A percentile compares a stretch with the other conserved stretches of the same genome.
Evolutionary conservation across 1,140 invertebrate genomes (phyloP).

Genomic region (Drosophila dunni): DNA sequence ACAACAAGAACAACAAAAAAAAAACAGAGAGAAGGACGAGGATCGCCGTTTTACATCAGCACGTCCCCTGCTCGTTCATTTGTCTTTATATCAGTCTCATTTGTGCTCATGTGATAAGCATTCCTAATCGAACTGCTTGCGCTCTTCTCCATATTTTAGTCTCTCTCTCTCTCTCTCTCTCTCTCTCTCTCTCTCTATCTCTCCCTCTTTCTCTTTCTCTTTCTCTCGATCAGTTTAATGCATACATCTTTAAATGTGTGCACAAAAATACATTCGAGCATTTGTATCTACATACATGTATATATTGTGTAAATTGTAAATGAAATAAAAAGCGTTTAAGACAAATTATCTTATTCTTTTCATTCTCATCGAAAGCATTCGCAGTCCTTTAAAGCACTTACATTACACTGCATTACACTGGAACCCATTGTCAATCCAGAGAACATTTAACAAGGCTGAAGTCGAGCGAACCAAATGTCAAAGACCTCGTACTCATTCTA

Average conservation of each 20-base stretch:
- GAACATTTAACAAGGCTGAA: too few relatives aligned
- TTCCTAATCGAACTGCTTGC: slow-evolving; percentile 61
- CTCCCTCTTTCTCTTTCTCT: slow-evolving; percentile 29
- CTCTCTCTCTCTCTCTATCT: slow-evolving; percentile 18
- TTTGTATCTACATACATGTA: slow-evolving; percentile 42
- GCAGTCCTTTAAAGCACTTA: too few relatives aligned
- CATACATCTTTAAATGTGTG: slow-evolving; percentile 27
- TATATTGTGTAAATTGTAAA: slow-evolving; percentile 53
- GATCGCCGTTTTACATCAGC: slow-evolving; percentile 44
- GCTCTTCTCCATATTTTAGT: slow-evolving; percentile 19
- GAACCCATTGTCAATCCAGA: too few relatives aligned
- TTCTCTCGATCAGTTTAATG: slow-evolving; percentile 32
- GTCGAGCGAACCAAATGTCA: too few relatives aligned
- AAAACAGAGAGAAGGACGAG: slow-evolving; percentile 28
- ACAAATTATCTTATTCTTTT: background rate
- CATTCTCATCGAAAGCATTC: background rate
- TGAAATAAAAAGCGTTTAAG: slow-evolving; percentile 39
- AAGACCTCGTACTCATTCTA: too few relatives aligned
- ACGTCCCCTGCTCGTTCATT: slow-evolving; percentile 5
- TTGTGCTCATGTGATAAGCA: slow-evolving; percentile 75
- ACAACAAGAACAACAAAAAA: slow-evolving; percentile 38
- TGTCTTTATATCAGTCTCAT: slow-evolving; percentile 15
- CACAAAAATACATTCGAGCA: background rate
- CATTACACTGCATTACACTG: too few relatives aligned
- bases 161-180: slow-evolving; percentile 23